Evolutionary conservation across 2,888 invertebrate genomes (phyloP), one percentile per base, ranked within the genome.

Genomic region (Ophion ventricosus): DNA sequence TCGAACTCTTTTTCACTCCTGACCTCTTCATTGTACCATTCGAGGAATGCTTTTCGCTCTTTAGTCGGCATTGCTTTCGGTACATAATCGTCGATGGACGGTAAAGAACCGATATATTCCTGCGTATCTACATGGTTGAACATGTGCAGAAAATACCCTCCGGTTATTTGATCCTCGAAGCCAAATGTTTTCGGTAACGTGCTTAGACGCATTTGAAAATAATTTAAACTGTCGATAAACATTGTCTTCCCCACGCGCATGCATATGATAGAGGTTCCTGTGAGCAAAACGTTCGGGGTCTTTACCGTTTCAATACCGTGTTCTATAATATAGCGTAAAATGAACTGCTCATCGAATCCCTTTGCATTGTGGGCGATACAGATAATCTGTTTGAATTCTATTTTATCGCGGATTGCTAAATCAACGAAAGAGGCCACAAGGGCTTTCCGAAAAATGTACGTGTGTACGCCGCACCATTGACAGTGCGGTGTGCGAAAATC

Each of bases 301-400:
- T 56, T 20, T 5, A 5, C 20, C 7, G n/a, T 7, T 17, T 1
- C 4, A 14, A n/a, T 14, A 54, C 11, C 5, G 11, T 10, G 14
- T n/a, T 54, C 54, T 54, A n/a, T n/a, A 2, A 54, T 14, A 10
- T 14, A 2, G 2, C 54, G 54, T 54, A 54, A 35, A 35, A 35
- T n/a, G 26, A 86, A 83, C 23, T 85, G 86, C n/a, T 77, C 77
- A 26, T 83, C 81, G 25, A 86, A 86, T 4, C 82, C 77, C 25
- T 64, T 63, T 5, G 84, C 80, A 11, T 79, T 85, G 40, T 85
- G 85, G 2, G 86, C 84, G 4, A 84, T 76, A 17, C 76, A 80
- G 11, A 86, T 74, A 4, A 84, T 84, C 80, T 56, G 35, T 7
- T 67, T 40, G 17, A 77, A 67, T 14, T n/a, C n/a, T 35, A 7